Evolutionary conservation across 2,888 invertebrate genomes (phyloP).

Genomic region (Suillia variegata): DNA sequence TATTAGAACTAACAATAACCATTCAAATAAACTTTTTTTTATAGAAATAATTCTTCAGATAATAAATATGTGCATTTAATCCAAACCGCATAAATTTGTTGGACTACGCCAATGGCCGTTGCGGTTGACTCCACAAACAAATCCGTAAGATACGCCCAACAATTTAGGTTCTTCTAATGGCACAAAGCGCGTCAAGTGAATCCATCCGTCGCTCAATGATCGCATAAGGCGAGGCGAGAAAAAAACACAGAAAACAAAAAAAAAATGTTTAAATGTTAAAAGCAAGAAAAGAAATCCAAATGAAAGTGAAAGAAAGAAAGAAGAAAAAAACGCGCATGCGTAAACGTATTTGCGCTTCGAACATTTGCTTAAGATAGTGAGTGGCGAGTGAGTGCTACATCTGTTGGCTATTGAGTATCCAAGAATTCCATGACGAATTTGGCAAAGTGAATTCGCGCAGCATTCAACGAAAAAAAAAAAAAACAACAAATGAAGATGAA

Average conservation of each 20-base stretch:
- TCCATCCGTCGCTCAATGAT: not conserved
- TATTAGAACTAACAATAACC: no score
- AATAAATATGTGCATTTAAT: no score
- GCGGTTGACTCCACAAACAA: not conserved
- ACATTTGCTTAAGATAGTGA: no score
- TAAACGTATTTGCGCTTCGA: no score
- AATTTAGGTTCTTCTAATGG: not conserved
- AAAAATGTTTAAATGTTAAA: not conserved
- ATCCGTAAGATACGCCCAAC: not conserved
- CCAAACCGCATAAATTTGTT: not conserved
- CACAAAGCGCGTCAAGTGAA: conserved; percentile 3
- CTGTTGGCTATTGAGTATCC: no score
- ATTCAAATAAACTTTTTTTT: no score
- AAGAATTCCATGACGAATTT: no score
- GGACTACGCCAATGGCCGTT: not conserved
- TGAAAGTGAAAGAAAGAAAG: conserved; percentile 2
- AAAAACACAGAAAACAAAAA: not conserved
- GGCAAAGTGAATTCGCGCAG: no score
- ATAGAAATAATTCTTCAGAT: no score
- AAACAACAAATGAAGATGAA: no score
- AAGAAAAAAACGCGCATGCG: not conserved
- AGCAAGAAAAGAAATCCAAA: not conserved
- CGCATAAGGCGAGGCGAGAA: not conserved
- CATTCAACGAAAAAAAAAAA: no score
- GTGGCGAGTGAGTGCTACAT: no score